Evolutionary conservation across 2,888 invertebrate genomes (phyloP).

Genomic region (Protonemura montana): DNA sequence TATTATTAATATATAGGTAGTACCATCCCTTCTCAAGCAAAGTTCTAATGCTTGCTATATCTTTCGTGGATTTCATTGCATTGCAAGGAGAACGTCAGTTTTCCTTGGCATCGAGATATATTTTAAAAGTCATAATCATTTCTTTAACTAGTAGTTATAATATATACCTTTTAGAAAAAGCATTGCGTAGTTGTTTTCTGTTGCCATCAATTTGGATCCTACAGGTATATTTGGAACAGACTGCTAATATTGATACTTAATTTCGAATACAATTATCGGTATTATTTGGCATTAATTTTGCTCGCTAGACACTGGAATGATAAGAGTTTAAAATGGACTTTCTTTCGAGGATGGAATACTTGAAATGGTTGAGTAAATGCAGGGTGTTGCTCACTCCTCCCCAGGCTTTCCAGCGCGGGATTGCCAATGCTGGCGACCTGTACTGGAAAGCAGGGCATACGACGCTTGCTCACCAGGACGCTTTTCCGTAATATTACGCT

Average conservation of each 20-base stretch:
- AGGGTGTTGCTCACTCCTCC: conserved; percentile 20
- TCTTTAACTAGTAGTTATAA: background rate
- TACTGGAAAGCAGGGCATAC: background rate
- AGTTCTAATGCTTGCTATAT: too few species aligned
- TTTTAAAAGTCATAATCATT: background rate
- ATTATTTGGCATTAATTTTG: conserved; percentile 12
- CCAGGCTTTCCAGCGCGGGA: too few species aligned
- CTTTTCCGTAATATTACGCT: background rate
- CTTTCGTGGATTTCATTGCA: background rate
- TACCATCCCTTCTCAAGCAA: too few species aligned
- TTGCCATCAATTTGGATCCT: background rate
- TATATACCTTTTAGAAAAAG: background rate
- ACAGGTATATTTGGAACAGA: background rate
- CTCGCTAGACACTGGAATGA: conserved; percentile 2
- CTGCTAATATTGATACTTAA: conserved; percentile 7
- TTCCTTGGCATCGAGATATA: background rate
- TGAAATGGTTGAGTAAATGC: conserved; percentile 46
- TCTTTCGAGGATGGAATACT: conserved; percentile 48
- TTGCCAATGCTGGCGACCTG: background rate
- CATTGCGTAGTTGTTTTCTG: background rate
- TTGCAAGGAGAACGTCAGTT: background rate
- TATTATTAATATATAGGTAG: background rate
- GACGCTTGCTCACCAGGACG: background rate
- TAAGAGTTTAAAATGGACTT: conserved; percentile 45
- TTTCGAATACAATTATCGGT: background rate